Evolutionary conservation across 2,113 vertebrate species (phyloP).

Genomic region (Vombatus ursinus): DNA sequence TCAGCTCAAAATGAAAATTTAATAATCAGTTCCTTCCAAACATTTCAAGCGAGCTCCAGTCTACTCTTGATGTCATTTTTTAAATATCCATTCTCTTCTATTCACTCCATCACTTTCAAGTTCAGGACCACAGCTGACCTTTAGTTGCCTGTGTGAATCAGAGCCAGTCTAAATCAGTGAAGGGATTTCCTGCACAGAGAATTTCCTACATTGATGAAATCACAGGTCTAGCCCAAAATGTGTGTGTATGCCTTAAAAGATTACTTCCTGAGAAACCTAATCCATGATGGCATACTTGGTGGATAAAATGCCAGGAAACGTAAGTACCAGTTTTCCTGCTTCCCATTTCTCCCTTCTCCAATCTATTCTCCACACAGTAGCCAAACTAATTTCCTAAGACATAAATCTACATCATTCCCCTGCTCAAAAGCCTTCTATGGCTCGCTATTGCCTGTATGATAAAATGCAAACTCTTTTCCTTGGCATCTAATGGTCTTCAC

Average conservation of each 20-base stretch:
- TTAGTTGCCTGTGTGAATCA: background rate
- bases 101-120: background rate
- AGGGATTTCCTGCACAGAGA: background rate
- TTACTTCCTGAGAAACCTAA: background rate
- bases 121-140: background rate
- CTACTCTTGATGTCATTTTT: background rate
- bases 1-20: background rate
- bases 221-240: background rate
- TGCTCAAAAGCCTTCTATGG: background rate
- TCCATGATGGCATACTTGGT: background rate
- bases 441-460: background rate
- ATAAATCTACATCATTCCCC: background rate
- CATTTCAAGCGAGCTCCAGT: background rate
- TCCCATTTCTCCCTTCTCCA: background rate
- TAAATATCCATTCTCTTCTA: background rate
- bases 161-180: background rate
- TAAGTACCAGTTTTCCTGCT: background rate
- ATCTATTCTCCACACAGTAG: background rate
- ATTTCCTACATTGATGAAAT: background rate
- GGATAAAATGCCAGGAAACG: background rate
- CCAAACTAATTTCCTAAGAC: background rate
- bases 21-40: background rate
- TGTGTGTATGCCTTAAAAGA: background rate
- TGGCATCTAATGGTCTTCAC: background rate
- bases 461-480: background rate